These are phyloP conservation scores for Branchipolynoe longqiensis DNA, from an alignment of 2,888 invertebrate genomes.

Conservation along the genomic window DNA sequence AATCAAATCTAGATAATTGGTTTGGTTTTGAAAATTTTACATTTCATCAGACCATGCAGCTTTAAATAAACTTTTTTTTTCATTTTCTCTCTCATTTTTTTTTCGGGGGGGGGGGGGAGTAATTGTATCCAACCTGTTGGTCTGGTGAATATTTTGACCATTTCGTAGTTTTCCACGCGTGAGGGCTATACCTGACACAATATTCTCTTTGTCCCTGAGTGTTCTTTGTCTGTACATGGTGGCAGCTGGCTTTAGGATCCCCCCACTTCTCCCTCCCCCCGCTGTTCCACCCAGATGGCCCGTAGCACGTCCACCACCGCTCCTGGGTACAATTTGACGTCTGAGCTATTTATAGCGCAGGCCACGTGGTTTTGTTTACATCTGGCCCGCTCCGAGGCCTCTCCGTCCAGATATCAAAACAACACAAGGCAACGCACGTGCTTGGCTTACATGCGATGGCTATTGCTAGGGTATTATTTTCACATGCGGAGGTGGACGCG, in stretches of 20 bases:
- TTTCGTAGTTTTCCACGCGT: too few relatives aligned
- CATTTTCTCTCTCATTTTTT: too few relatives aligned
- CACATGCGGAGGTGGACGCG: not conserved
- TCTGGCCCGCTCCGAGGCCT: not conserved
- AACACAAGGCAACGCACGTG: not conserved
- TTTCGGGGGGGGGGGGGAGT: too few relatives aligned
- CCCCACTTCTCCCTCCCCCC: not conserved
- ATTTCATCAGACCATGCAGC: too few relatives aligned
- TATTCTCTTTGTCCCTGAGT: not conserved
- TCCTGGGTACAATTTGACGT: constrained; percentile 46
- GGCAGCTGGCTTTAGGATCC: not conserved
- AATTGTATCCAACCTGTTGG: too few relatives aligned
- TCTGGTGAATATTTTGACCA: too few relatives aligned
- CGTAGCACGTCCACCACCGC: not conserved
- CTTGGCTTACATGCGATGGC: not conserved
- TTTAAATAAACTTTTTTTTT: too few relatives aligned
- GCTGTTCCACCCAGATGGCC: not conserved
- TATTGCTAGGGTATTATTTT: not conserved
- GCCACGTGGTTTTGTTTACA: constrained; percentile 56
- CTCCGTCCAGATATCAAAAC: constrained; percentile 46
- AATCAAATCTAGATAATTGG: too few relatives aligned
- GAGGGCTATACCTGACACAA: too few relatives aligned
- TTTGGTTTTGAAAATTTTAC: too few relatives aligned
- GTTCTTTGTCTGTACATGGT: not conserved
- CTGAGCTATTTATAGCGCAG: constrained; percentile 31